These are phyloP conservation scores for Parnassius orleans DNA, from an alignment of 2,888 invertebrate species.

Conservation along the genomic window DNA sequence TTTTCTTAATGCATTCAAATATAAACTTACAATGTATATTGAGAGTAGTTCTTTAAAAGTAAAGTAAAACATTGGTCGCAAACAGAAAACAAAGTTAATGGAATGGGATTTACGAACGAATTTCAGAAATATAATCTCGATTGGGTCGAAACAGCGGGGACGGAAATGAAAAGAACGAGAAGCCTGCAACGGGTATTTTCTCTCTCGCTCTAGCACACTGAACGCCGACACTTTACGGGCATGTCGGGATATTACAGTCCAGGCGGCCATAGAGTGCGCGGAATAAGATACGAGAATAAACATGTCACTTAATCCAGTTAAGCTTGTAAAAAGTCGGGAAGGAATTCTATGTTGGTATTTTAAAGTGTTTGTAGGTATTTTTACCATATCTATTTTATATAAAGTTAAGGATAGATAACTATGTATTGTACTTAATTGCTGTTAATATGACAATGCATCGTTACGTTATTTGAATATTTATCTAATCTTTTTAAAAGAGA, in stretches of 20 bases:
- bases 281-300: slow-evolving; percentile 13
- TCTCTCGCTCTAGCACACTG: slow-evolving; percentile 18
- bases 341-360: background rate
- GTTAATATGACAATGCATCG: too few relatives aligned
- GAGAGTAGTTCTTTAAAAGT: slow-evolving; percentile 3
- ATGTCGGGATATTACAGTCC: slow-evolving; percentile 13
- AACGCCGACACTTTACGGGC: slow-evolving; percentile 18
- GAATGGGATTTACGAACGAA: slow-evolving; percentile 25
- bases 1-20: background rate
- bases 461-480: too few relatives aligned
- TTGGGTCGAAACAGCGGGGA: slow-evolving; percentile 19
- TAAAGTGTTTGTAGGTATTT: background rate
- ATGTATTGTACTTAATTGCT: too few relatives aligned
- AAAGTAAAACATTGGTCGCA: slow-evolving; percentile 23
- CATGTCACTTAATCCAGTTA: slow-evolving; percentile 12
- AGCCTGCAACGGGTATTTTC: slow-evolving; percentile 2
- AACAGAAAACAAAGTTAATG: slow-evolving; percentile 20
- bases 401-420: too few relatives aligned
- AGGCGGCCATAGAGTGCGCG: slow-evolving; percentile 14
- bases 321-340: background rate
- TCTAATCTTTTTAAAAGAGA: too few relatives aligned
- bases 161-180: slow-evolving; percentile 33
- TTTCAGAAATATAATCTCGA: slow-evolving; percentile 27
- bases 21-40: background rate
- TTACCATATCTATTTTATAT: background rate